Conservation (phyloP, 2,888 invertebrate genomes). For the Ametastegia equiseti region DNA sequence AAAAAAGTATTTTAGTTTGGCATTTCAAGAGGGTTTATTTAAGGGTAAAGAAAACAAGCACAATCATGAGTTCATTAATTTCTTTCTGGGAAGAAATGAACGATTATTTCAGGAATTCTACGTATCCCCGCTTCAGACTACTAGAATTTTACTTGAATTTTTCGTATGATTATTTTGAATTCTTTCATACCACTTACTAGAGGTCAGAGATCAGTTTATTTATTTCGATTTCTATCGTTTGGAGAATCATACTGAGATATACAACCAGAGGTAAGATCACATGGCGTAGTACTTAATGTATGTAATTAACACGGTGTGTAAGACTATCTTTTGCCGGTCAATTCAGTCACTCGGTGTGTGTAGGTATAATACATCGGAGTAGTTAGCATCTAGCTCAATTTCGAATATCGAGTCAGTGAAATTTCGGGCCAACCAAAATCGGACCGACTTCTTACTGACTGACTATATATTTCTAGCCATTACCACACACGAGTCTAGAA, state of each 20-base stretch:
- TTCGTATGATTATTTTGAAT: too few species aligned
- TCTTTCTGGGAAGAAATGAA: neutral
- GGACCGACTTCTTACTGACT: neutral
- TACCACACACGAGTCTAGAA: neutral
- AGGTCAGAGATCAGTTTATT: conserved; percentile 6
- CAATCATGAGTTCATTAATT: too few species aligned
- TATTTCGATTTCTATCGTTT: neutral
- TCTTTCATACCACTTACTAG: too few species aligned
- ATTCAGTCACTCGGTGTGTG: too few species aligned
- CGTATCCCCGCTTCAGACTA: too few species aligned
- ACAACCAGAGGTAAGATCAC: neutral
- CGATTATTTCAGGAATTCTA: too few species aligned
- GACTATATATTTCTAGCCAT: too few species aligned
- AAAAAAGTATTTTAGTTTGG: too few species aligned
- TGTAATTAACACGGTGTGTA: conserved; percentile 17
- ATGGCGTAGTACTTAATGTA: neutral
- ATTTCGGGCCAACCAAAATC: conserved; percentile 31
- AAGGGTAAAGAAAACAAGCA: too few species aligned
- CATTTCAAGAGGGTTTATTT: too few species aligned
- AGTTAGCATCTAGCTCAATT: neutral
- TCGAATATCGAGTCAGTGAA: conserved; percentile 13
- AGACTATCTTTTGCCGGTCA: neutral
- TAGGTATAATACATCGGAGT: neutral
- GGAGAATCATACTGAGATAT: neutral
- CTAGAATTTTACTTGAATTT: neutral